Conservation (phyloP, 2,888 invertebrate genomes). For the Brenthis hecate region DNA sequence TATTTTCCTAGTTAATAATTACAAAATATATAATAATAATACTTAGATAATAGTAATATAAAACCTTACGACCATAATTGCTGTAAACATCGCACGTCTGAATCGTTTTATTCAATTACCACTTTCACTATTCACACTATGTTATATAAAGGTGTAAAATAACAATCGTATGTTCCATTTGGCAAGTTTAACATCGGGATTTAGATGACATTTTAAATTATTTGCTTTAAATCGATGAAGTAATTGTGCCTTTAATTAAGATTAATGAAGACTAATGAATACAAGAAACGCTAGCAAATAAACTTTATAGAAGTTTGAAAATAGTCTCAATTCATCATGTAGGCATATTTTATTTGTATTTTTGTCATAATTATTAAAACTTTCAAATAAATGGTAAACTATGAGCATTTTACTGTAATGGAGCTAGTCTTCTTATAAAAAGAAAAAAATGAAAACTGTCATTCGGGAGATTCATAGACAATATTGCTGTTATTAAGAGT, state of each 20-base stretch:
- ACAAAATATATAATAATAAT: conserved; percentile 1
- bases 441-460: no score
- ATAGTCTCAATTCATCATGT: no score
- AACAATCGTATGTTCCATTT: conserved; percentile 11
- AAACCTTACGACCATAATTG: conserved; percentile 17
- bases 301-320: no score
- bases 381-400: no score
- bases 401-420: no score
- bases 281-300: no score
- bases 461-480: no score
- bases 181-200: conserved; percentile 1
- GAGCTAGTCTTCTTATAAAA: no score
- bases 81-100: conserved; percentile 26
- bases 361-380: no score
- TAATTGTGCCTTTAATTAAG: background rate
- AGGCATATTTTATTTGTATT: no score
- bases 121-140: conserved; percentile 29
- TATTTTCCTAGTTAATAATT: conserved; percentile 5
- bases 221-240: background rate
- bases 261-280: no score
- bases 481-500: no score
- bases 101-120: conserved; percentile 30
- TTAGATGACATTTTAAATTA: background rate
- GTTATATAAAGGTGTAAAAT: conserved; percentile 16
- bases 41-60: conserved; percentile 14